Conservation (phyloP, 1,140 invertebrate species). For the Pogonomyrmex barbatus region DNA sequence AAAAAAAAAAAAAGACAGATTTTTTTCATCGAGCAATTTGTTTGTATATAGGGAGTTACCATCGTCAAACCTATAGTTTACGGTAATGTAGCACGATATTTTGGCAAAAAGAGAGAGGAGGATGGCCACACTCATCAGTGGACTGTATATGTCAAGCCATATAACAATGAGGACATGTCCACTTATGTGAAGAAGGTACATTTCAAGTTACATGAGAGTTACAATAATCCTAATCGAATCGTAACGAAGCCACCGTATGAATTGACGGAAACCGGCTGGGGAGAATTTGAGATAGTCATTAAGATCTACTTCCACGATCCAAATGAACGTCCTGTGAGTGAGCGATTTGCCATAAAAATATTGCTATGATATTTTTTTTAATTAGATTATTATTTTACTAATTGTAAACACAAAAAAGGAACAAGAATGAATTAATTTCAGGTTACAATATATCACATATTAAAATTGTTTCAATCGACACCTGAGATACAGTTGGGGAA, state of each 20-base stretch:
- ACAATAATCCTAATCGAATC: slow-evolving; percentile 97
- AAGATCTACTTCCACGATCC: slow-evolving; percentile 99
- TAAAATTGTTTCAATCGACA: slow-evolving; percentile 96
- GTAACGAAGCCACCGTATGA: slow-evolving; percentile 98
- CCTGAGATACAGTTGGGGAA: slow-evolving; percentile 90
- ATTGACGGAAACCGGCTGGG: slow-evolving; percentile 99
- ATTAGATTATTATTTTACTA: not conserved
- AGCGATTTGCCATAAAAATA: not conserved
- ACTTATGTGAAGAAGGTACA: slow-evolving; percentile 98
- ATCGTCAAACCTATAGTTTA: slow-evolving; percentile 99
- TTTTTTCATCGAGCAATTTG: not conserved
- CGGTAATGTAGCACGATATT: slow-evolving; percentile 97
- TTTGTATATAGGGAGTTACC: slow-evolving; percentile 90
- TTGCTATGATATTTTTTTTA: not conserved
- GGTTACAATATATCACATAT: slow-evolving; percentile 97
- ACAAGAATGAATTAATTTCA: slow-evolving; percentile 82
- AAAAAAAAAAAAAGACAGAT: too few relatives aligned
- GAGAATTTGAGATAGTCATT: slow-evolving; percentile 99
- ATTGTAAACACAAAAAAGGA: not conserved
- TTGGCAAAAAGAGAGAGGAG: slow-evolving; percentile 99
- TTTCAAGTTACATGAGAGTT: slow-evolving; percentile 99
- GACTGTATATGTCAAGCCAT: slow-evolving; percentile 99
- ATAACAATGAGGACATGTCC: slow-evolving; percentile 97
- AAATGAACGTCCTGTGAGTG: slow-evolving; percentile 96
- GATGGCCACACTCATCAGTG: slow-evolving; percentile 99